A percentile compares a stretch with the other conserved stretches of the same genome.
Conservation (phyloP, 2,888 invertebrate genomes). For the Trissolcus brochymenae region DNA sequence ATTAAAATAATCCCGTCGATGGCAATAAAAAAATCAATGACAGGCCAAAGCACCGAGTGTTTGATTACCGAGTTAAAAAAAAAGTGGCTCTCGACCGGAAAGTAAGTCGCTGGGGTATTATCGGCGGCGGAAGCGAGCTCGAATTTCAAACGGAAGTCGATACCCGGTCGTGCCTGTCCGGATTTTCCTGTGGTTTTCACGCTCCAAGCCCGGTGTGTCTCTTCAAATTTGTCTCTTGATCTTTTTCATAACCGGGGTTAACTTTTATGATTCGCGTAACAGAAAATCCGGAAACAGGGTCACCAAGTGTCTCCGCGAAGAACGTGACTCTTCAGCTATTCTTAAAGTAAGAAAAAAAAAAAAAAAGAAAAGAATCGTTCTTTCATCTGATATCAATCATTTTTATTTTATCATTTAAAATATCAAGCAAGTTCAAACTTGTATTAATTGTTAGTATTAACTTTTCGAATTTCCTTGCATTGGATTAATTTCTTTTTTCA, state of each 20-base stretch:
- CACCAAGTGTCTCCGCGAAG: conserved; percentile 23
- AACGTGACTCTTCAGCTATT: conserved; percentile 9
- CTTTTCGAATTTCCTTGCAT: too few species aligned
- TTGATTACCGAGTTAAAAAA: conserved; percentile 48
- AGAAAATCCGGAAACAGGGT: conserved; percentile 45
- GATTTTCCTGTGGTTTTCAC: conserved; percentile 38
- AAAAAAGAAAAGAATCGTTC: too few species aligned
- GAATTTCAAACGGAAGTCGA: conserved; percentile 57
- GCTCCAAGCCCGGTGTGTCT: neutral
- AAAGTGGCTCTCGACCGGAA: conserved; percentile 48
- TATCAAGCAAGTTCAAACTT: too few species aligned
- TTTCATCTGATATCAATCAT: neutral
- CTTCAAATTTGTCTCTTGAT: conserved; percentile 16
- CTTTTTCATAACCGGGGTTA: conserved; percentile 21
- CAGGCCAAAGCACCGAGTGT: conserved; percentile 12
- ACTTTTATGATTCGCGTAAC: conserved; percentile 29
- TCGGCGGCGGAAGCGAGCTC: conserved; percentile 56
- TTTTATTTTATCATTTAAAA: too few species aligned
- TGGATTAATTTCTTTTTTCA: neutral
- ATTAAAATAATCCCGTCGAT: conserved; percentile 23
- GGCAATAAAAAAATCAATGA: conserved; percentile 5
- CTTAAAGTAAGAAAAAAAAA: neutral
- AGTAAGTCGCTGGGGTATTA: conserved; percentile 37
- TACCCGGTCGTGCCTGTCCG: conserved; percentile 23
- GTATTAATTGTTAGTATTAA: too few species aligned